Evolutionary conservation across 92 coral and sea anemone species (phyloP).

Genomic region (Heteractis magnifica): DNA sequence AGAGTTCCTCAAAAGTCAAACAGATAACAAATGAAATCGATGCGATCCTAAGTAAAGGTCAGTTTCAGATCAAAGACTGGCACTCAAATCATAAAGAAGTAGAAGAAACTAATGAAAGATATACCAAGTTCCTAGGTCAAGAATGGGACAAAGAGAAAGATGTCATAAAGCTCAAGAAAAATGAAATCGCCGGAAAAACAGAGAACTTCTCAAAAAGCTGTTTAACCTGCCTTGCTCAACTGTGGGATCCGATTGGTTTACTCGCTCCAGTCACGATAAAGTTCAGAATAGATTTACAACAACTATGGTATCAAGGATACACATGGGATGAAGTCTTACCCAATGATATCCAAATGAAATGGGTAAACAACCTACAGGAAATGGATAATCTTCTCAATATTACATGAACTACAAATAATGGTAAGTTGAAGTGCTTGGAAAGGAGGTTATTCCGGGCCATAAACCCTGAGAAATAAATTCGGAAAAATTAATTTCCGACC

Average conservation of each 20-base stretch:
- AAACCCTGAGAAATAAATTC: no score
- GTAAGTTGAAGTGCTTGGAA: no score
- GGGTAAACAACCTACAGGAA: conserved; percentile 13
- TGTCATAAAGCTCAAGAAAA: conserved; percentile 34
- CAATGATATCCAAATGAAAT: conserved; percentile 12
- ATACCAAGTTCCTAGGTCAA: conserved; percentile 56
- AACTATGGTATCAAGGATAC: conserved; percentile 30
- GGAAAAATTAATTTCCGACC: no score
- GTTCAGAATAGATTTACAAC: conserved; percentile 35
- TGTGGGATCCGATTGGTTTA: conserved; percentile 48
- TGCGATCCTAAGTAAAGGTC: conserved; percentile 35
- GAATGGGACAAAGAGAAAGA: conserved; percentile 53
- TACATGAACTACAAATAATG: no score
- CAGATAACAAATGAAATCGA: conserved; percentile 26
- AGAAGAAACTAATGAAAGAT: conserved; percentile 34
- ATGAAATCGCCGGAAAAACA: not conserved
- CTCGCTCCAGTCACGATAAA: conserved; percentile 28
- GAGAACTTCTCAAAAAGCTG: conserved; percentile 25
- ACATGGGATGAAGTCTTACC: conserved; percentile 27
- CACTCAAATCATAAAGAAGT: conserved; percentile 43
- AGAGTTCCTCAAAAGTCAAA: conserved; percentile 10
- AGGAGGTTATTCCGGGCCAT: no score
- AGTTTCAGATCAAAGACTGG: conserved; percentile 32
- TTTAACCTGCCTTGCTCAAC: not conserved
- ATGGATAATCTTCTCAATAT: conserved; percentile 14